A percentile compares a stretch with the other conserved stretches of the same genome.
Conservation (phyloP, 2,797 vertebrate genomes). For the Girardinus metallicus region DNA sequence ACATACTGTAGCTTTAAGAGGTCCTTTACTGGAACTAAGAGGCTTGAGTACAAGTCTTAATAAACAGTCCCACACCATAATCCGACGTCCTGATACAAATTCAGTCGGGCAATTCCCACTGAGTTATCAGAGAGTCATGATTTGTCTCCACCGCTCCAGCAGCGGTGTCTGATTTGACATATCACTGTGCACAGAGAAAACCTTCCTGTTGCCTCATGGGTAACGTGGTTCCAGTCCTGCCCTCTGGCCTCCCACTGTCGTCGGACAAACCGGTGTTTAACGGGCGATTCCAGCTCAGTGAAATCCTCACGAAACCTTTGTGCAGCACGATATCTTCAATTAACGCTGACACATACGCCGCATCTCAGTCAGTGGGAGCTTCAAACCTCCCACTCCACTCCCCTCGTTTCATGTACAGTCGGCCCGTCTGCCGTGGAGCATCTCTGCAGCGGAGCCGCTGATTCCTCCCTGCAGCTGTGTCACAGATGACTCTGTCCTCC, state of each 20-base stretch:
- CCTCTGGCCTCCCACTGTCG: not conserved
- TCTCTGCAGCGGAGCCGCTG: not conserved
- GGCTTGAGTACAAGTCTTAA: not conserved
- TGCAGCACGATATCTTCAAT: not conserved
- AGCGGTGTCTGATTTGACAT: not conserved
- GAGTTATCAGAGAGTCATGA: not conserved
- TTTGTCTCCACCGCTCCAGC: not conserved
- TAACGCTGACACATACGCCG: not conserved
- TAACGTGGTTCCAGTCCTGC: not conserved
- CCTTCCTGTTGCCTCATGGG: not conserved
- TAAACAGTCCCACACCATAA: not conserved
- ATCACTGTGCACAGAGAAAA: not conserved
- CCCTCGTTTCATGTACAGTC: not conserved
- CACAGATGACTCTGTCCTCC: slow-evolving; percentile 3
- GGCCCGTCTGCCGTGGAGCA: not conserved
- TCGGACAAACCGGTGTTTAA: not conserved
- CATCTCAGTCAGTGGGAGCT: slow-evolving; percentile 2
- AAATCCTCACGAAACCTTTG: not conserved
- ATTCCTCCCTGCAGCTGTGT: not conserved
- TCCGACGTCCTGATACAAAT: not conserved
- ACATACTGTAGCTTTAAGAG: too few relatives aligned
- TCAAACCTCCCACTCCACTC: not conserved
- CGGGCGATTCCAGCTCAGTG: not conserved
- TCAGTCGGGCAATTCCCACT: not conserved
- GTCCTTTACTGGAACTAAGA: not conserved